Evolutionary conservation across 2,797 vertebrate genomes (phyloP).

Genomic region (Trichosurus vulpecula): DNA sequence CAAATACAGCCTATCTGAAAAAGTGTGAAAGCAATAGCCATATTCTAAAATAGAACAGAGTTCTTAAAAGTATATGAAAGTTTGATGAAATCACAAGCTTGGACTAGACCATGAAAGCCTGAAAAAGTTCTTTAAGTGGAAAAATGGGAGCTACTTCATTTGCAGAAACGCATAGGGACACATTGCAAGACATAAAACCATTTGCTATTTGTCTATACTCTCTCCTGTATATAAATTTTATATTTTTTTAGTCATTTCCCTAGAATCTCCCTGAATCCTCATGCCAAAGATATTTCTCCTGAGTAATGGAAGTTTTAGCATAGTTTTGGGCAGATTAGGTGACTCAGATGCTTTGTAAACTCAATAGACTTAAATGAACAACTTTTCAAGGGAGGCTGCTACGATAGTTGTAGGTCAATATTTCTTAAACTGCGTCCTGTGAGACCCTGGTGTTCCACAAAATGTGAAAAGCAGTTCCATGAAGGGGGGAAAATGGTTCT

Average conservation of each 20-base stretch:
- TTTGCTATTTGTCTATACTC: conserved; percentile 32
- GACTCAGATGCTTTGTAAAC: not conserved
- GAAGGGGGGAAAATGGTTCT: not conserved
- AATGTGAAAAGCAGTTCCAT: not conserved
- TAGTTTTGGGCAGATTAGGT: not conserved
- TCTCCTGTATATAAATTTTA: conserved; percentile 41
- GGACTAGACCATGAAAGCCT: conserved; percentile 31
- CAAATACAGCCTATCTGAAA: not conserved
- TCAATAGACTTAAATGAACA: not conserved
- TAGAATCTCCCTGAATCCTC: conserved; percentile 49
- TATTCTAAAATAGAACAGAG: not conserved
- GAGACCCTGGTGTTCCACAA: not conserved
- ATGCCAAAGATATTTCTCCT: conserved; percentile 37
- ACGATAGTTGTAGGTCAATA: not conserved
- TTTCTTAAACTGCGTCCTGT: not conserved
- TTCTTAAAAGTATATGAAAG: not conserved
- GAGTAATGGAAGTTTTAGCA: conserved; percentile 27
- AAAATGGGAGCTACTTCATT: conserved; percentile 46
- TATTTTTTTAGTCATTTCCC: conserved; percentile 27
- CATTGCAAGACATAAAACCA: conserved; percentile 23
- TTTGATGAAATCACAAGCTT: not conserved
- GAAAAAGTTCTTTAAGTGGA: conserved; percentile 32
- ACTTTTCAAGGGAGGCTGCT: not conserved
- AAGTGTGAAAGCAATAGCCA: conserved; percentile 28
- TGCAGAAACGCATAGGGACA: conserved; percentile 2